A percentile compares a stretch with the other conserved stretches of the same genome.
Conservation (phyloP, 2,797 vertebrate genomes). For the Rhinella marina region DNA sequence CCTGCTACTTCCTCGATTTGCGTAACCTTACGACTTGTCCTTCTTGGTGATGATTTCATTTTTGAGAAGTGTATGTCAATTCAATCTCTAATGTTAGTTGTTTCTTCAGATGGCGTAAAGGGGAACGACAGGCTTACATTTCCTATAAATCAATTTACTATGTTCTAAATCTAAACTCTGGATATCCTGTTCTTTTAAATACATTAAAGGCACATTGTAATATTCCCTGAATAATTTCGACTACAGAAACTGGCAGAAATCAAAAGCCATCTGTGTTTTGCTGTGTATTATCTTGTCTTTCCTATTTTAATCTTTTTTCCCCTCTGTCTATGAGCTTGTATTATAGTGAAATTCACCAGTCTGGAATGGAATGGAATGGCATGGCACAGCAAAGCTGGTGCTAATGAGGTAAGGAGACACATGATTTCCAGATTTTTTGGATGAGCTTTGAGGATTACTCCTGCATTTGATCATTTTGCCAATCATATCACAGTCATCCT, state of each 20-base stretch:
- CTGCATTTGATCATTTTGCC: conserved; percentile 46
- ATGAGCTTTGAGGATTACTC: conserved; percentile 47
- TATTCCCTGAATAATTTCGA: not conserved
- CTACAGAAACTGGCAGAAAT: conserved; percentile 18
- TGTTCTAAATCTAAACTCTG: not conserved
- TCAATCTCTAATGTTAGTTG: too few relatives aligned
- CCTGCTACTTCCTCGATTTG: too few relatives aligned
- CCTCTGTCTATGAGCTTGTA: conserved; percentile 31
- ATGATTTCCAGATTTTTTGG: conserved; percentile 47
- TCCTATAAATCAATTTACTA: not conserved
- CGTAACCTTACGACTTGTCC: too few relatives aligned
- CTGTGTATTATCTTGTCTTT: conserved; percentile 41
- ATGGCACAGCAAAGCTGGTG: not conserved
- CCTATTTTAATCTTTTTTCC: conserved; percentile 20
- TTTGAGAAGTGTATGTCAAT: too few relatives aligned
- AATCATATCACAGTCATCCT: conserved; percentile 12
- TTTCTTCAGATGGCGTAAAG: too few relatives aligned
- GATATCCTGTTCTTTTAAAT: not conserved
- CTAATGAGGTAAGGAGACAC: conserved; percentile 54
- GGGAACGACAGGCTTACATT: too few relatives aligned
- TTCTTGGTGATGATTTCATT: too few relatives aligned
- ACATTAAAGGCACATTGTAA: not conserved
- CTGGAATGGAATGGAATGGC: conserved; percentile 36
- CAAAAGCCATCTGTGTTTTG: not conserved
- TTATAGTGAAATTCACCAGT: conserved; percentile 47